These are phyloP conservation scores for Sebastes minor DNA, from an alignment of 2,797 vertebrate genomes.

Conservation along the genomic window DNA sequence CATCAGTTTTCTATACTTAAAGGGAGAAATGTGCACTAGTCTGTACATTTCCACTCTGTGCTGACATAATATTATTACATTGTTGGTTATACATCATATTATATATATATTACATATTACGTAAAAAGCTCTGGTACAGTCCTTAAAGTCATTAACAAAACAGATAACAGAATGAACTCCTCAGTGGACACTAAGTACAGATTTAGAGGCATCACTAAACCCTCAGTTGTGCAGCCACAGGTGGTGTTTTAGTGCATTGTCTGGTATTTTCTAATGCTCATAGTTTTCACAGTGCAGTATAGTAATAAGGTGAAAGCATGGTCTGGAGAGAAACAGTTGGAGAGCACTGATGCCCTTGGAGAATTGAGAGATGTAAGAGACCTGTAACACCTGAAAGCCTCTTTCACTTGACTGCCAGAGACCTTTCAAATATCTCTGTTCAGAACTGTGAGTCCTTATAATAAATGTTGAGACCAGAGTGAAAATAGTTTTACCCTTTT, in stretches of 20 bases:
- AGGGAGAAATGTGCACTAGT: neutral
- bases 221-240: neutral
- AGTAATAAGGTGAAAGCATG: constrained; percentile 21
- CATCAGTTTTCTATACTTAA: neutral
- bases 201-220: neutral
- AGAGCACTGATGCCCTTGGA: constrained; percentile 9
- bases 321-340: constrained; percentile 13
- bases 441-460: constrained; percentile 9
- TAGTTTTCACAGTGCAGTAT: neutral
- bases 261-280: neutral
- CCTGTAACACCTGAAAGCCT: constrained; percentile 6
- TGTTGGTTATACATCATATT: neutral
- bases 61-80: neutral
- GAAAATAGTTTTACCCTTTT: constrained; percentile 2
- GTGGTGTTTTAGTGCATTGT: neutral
- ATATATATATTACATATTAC: neutral
- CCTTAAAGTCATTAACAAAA: neutral
- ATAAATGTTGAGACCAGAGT: neutral
- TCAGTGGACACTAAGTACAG: neutral
- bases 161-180: too few species aligned
- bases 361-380: constrained; percentile 13
- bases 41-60: neutral
- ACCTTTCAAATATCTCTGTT: constrained; percentile 44
- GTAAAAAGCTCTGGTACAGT: neutral
- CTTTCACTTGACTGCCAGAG: constrained; percentile 15